phyloP scores from a whole-genome alignment of 2,797 vertebrate genomes.

The Scomberomorus guttatus region DNA sequence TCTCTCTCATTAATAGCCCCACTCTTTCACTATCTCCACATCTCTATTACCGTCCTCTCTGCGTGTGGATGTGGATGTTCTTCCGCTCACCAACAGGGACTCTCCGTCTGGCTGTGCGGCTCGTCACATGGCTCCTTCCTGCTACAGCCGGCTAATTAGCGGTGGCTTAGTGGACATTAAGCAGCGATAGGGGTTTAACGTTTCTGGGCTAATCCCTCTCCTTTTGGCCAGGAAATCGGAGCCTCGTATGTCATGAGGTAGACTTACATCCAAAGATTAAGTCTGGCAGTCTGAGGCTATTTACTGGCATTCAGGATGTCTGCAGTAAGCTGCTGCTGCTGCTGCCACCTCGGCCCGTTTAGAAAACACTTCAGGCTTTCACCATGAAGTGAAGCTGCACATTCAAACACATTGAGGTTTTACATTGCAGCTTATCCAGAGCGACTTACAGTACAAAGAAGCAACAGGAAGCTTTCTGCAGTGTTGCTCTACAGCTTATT shows the following conservation, averaged over 20 bases:
- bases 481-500: background rate
- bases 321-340: slow-evolving; percentile 49
- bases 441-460: slow-evolving; percentile 34
- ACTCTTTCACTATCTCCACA: slow-evolving; percentile 4
- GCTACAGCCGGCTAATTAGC: slow-evolving; percentile 80
- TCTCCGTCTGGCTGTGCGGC: slow-evolving; percentile 37
- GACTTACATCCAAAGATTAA: slow-evolving; percentile 79
- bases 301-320: slow-evolving; percentile 66
- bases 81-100: slow-evolving; percentile 43
- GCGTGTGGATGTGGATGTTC: slow-evolving; percentile 21
- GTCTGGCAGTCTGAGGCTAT: slow-evolving; percentile 65
- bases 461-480: slow-evolving; percentile 12
- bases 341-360: slow-evolving; percentile 34
- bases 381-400: background rate
- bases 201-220: slow-evolving; percentile 85
- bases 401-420: slow-evolving; percentile 45
- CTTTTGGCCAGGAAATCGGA: slow-evolving; percentile 77
- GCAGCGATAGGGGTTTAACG: slow-evolving; percentile 80
- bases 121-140: slow-evolving; percentile 76
- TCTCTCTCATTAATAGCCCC: slow-evolving; percentile 14
- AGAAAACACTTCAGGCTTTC: slow-evolving; percentile 49
- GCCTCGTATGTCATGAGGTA: slow-evolving; percentile 77
- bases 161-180: slow-evolving; percentile 85
- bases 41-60: slow-evolving; percentile 12
- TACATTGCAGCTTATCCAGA: slow-evolving; percentile 29